These are phyloP conservation scores for Chunga burmeisteri DNA, from an alignment of 2,113 vertebrate genomes.

Conservation along the genomic window DNA sequence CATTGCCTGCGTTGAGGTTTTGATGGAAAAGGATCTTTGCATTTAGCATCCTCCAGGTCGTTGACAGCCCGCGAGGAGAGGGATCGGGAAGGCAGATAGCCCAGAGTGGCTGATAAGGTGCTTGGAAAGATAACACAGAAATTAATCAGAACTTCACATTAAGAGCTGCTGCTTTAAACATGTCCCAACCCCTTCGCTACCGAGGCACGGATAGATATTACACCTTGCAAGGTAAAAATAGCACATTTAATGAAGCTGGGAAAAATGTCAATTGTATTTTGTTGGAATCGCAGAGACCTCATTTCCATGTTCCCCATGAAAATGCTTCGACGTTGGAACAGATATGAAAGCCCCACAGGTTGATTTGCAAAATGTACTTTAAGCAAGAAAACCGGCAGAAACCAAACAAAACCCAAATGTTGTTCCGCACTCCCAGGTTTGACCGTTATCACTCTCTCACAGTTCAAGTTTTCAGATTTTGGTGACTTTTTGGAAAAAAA, in stretches of 20 bases:
- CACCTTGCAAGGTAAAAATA: constrained; percentile 38
- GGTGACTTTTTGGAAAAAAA: background rate
- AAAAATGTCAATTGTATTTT: background rate
- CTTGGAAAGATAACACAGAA: constrained; percentile 17
- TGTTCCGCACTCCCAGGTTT: background rate
- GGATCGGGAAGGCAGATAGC: background rate
- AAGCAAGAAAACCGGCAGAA: background rate
- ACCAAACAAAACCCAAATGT: rapidly evolving
- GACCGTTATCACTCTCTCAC: background rate
- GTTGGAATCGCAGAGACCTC: constrained; percentile 15
- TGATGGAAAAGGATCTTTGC: background rate
- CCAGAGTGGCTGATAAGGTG: background rate
- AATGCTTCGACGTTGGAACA: background rate
- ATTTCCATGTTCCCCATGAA: background rate
- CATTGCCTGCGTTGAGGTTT: rapidly evolving
- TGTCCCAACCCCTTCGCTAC: background rate
- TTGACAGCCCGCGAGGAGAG: background rate
- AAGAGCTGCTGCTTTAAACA: background rate
- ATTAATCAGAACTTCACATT: background rate
- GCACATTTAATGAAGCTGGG: constrained; percentile 27
- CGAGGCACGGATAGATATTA: background rate
- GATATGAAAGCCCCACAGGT: background rate
- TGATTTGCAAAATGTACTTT: background rate
- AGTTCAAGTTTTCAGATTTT: background rate
- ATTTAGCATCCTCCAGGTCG: background rate